phyloP scores from a whole-genome alignment of 2,113 vertebrate species.

The Syngnathus scovelli region DNA sequence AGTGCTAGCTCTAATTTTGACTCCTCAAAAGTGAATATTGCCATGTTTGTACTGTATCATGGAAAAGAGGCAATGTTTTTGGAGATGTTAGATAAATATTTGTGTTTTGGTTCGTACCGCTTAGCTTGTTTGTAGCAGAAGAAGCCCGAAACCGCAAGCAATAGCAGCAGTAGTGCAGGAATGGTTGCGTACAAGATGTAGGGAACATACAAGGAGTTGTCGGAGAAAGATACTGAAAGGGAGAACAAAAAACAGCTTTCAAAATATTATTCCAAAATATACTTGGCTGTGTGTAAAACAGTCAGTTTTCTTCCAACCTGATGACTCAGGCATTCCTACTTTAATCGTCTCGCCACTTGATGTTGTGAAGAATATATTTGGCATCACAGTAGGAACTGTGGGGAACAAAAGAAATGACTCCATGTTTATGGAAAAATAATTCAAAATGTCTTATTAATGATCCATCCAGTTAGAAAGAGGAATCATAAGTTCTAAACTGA shows the following conservation, averaged over 20 bases:
- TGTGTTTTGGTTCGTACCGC: slow-evolving; percentile 40
- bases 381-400: slow-evolving; percentile 49
- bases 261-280: neutral
- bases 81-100: neutral
- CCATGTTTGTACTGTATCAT: neutral
- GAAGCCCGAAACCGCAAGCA: slow-evolving; percentile 66
- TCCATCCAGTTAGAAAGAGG: neutral
- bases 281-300: neutral
- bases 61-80: neutral
- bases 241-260: neutral
- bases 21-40: neutral
- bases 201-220: slow-evolving; percentile 63
- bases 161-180: slow-evolving; percentile 75
- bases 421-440: neutral
- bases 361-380: slow-evolving; percentile 60
- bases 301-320: slow-evolving; percentile 58
- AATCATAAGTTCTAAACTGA: neutral
- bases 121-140: slow-evolving; percentile 72
- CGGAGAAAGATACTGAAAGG: slow-evolving; percentile 65
- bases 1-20: too few species aligned
- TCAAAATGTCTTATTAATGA: neutral
- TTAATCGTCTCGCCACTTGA: slow-evolving; percentile 56
- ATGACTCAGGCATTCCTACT: slow-evolving; percentile 67
- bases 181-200: slow-evolving; percentile 80
- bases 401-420: slow-evolving; percentile 4